Base-by-base conservation (phyloP, 2,797 vertebrate genomes). In the Gobio occitaniae region DNA sequence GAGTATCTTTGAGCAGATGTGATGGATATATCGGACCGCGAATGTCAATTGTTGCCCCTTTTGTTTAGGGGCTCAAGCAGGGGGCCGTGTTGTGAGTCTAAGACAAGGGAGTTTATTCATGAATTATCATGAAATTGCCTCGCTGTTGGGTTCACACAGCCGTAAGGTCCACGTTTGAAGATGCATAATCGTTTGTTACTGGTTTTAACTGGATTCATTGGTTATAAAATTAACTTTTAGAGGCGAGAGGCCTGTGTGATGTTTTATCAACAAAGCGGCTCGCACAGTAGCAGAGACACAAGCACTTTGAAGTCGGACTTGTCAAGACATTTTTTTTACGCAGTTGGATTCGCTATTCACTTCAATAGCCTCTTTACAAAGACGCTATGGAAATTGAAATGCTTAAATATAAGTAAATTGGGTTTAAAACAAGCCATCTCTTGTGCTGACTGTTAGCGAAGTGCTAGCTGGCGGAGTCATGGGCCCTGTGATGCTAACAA, bases 51-150 rank as follows among this genome's bases (percentile, higher is more conserved):
- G 56, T 76, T 32, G 54, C 41, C 93, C 92, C 95, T 95, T 95
- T 95, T 95, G 95, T 95, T 94, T 94, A 91, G 94, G 92, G 93
- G 93, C 91, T 90, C 90, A 94, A 93, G 94, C 92, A 94, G 93
- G 93, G 94, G 94, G 94, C 94, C 95, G 95, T 95, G 95, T 95
- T 95, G 93, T 95, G 94, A 74, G 88, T 88, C 83, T 92, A 79
- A 93, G 80, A 89, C 87, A 91, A 89, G 89, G 87, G 89, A 78
- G 47, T n/a, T 80, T 71, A 87, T 87, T 90, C 78, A 85, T 76
- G 54, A 75, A 66, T 83, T 41, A 15, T 59, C 56, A 77, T 83
- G 76, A 63, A 52, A 82, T 68, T 25, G 11, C 11, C 56, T 38
- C 12, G 36, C 56, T 36, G 32, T 65, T 77, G 74, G 44, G 5